Evolutionary conservation across 37 sponge, comb jelly and placozoan genomes (phyloP), one percentile per base, ranked within the genome.

Genomic region (Ianthella basta): DNA sequence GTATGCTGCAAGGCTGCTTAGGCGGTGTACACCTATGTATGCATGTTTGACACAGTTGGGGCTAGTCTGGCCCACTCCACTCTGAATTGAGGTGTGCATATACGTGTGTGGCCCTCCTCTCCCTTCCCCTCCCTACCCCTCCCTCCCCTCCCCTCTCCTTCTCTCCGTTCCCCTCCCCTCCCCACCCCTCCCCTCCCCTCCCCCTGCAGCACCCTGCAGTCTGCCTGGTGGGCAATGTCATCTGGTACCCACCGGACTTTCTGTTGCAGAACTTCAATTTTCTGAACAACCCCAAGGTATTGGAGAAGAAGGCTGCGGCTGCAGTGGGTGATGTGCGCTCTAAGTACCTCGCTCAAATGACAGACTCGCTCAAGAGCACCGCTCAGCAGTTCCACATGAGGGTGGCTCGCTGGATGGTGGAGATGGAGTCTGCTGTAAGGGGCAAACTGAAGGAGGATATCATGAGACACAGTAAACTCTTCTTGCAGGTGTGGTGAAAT

Each of bases 191-290:
- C 50, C 50, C 50, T 8, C 8, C 50, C 50, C 50, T 10, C 10
- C 36, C 34, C 25, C 35, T 56, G 15, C 72, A 94, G 89, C 36
- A 93, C 29, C 95, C 99, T 55, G 95, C 86, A 19, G 87, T 98
- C 14, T 92, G 89, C 20, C 41, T 98, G 44, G 72, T 88, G 41
- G 99, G 97, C 14, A 81, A 92, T 55, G 82, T 96, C 38, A 85
- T 98, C 75, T 94, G 95, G 91, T 91, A 89, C 13, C 91, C 91
- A 25, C 81, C 81, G 15, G 86, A 75, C 39, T 98, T 98, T 59
- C 77, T 98, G 34, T 29, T 29, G 37, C 59, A 55, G 37, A 38
- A 83, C 60, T 75, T 94, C 15, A 90, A 93, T 18, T 80, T 57
- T 89, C 56, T 92, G 59, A 24, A 41, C 25, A 44, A 75, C 15